Evolutionary conservation across 2,113 vertebrate genomes (phyloP).

Genomic region (Prunella himalayana): DNA sequence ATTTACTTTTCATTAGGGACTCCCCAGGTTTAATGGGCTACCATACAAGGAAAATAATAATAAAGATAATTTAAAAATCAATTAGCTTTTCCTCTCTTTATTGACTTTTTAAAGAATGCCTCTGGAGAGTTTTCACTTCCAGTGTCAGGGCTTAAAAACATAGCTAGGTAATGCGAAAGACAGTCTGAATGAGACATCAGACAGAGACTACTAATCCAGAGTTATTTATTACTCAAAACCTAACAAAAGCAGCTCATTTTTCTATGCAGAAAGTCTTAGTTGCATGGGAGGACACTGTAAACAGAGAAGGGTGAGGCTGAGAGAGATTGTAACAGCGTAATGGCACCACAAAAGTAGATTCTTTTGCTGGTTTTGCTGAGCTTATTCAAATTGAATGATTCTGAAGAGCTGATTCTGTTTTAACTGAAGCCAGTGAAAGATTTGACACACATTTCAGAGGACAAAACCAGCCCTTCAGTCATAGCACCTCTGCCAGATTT

Average conservation of each 20-base stretch:
- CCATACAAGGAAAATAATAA: neutral
- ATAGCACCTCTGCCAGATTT: slow-evolving; percentile 8
- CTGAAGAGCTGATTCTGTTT: neutral
- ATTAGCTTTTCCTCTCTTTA: neutral
- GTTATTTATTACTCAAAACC: neutral
- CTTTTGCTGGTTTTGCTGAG: neutral
- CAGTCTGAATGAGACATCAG: slow-evolving; percentile 22
- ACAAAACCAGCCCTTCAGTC: slow-evolving; percentile 21
- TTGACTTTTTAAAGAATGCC: slow-evolving; percentile 1
- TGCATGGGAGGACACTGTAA: neutral
- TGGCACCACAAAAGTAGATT: neutral
- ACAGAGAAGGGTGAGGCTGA: neutral
- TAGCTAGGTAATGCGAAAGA: neutral
- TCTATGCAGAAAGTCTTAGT: neutral
- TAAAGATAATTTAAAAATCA: neutral
- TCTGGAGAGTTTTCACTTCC: neutral
- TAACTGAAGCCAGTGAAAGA: neutral
- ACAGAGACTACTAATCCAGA: neutral
- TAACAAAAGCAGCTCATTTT: neutral
- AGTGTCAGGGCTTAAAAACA: neutral
- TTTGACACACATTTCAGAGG: slow-evolving; percentile 15
- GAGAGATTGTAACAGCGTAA: neutral
- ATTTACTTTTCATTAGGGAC: neutral
- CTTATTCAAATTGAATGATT: neutral
- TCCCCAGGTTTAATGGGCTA: neutral